Percentiles rank a stretch among this genome's conserved stretches.
phyloP scores from a whole-genome alignment of 2,113 vertebrate species.

The Myrmecobius fasciatus region DNA sequence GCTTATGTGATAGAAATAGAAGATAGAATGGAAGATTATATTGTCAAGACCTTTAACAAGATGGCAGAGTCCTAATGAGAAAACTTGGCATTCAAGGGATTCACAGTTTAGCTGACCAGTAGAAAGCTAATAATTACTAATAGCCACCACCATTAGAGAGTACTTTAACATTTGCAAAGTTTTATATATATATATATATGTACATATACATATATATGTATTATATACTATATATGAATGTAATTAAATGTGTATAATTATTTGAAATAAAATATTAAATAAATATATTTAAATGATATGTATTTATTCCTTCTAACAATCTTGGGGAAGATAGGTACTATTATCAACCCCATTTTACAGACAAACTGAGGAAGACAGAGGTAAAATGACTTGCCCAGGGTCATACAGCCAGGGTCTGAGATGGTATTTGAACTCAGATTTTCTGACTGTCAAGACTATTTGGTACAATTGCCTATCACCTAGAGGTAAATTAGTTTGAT shows the following conservation, averaged over 20 bases:
- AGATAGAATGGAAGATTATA: not conserved
- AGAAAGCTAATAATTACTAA: not conserved
- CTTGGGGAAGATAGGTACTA: not conserved
- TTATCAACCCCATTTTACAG: not conserved
- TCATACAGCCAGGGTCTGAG: no score
- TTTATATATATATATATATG: no score
- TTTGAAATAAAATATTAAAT: not conserved
- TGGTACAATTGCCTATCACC: no score
- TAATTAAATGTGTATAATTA: not conserved
- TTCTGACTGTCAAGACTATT: not conserved
- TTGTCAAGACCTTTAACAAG: not conserved
- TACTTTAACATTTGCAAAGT: not conserved
- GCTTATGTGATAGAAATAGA: not conserved
- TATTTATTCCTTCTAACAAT: not conserved
- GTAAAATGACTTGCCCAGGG: not conserved
- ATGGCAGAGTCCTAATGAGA: not conserved
- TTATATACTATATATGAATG: not conserved
- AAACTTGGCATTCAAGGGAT: not conserved
- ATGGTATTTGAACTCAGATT: not conserved
- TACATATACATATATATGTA: no score
- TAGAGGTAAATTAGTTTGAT: no score
- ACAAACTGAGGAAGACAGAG: not conserved
- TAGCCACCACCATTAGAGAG: not conserved
- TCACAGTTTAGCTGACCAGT: not conserved
- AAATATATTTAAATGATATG: not conserved